Evolutionary conservation across 2,797 vertebrate species (phyloP).

Genomic region (Chelonia mydas): DNA sequence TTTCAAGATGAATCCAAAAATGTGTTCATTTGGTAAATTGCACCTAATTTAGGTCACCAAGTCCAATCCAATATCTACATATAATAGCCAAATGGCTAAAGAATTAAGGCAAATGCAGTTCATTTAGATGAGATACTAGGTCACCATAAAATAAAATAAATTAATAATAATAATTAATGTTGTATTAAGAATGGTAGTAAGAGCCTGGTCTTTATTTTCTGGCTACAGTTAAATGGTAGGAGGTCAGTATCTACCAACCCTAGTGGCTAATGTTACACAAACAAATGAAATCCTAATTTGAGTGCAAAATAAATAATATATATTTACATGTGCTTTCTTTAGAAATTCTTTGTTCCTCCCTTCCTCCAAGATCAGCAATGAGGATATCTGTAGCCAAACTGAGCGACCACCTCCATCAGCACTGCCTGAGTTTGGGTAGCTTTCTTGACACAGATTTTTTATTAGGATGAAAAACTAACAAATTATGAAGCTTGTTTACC

Average conservation of each 20-base stretch:
- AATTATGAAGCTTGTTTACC: neutral
- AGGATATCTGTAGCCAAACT: neutral
- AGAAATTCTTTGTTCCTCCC: neutral
- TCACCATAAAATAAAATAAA: neutral
- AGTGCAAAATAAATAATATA: neutral
- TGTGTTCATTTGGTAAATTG: neutral
- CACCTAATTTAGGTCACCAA: neutral
- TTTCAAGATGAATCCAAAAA: neutral
- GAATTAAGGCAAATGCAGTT: neutral
- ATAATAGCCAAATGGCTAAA: fast-evolving
- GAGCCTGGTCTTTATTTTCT: neutral
- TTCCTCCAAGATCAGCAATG: neutral
- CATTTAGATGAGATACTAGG: neutral
- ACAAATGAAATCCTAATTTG: neutral
- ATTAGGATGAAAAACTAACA: neutral
- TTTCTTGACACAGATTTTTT: neutral
- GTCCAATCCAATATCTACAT: neutral
- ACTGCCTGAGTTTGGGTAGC: neutral
- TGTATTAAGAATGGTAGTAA: neutral
- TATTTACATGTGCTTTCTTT: neutral
- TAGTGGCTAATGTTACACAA: fast-evolving
- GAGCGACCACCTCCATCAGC: neutral
- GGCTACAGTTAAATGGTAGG: neutral
- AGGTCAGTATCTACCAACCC: neutral
- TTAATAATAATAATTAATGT: neutral